Conservation (phyloP, 2,888 invertebrate species). For the Lycophotia porphyrea region DNA sequence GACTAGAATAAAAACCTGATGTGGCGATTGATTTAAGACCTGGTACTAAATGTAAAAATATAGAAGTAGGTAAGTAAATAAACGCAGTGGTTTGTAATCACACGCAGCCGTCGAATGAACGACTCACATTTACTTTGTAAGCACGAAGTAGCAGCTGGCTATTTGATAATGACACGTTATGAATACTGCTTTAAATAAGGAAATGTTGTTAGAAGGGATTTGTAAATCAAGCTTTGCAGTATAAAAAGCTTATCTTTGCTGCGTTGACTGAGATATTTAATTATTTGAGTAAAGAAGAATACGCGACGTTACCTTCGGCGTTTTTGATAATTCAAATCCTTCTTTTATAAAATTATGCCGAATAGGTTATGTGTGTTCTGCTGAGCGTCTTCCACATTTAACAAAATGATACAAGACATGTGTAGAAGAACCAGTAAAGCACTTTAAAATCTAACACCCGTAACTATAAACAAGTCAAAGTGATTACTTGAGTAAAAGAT, state of each 20-base stretch:
- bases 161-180: conserved; percentile 59
- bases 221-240: conserved; percentile 51
- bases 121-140: conserved; percentile 47
- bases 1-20: background rate
- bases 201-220: conserved; percentile 54
- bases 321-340: background rate
- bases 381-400: background rate
- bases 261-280: background rate
- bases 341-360: too few relatives aligned
- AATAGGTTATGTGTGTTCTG: background rate
- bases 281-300: background rate
- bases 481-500: too few relatives aligned
- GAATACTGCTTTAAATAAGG: conserved; percentile 48
- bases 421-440: background rate
- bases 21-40: background rate
- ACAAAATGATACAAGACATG: background rate
- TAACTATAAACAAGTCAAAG: too few relatives aligned
- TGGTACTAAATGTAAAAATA: background rate
- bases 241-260: conserved; percentile 54
- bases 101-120: conserved; percentile 43
- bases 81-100: conserved; percentile 41
- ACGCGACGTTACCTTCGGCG: background rate
- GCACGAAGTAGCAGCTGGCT: conserved; percentile 53
- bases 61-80: background rate
- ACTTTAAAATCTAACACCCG: background rate